Conservation (phyloP, 2,113 vertebrate species). For the Ictidomys tridecemlineatus region DNA sequence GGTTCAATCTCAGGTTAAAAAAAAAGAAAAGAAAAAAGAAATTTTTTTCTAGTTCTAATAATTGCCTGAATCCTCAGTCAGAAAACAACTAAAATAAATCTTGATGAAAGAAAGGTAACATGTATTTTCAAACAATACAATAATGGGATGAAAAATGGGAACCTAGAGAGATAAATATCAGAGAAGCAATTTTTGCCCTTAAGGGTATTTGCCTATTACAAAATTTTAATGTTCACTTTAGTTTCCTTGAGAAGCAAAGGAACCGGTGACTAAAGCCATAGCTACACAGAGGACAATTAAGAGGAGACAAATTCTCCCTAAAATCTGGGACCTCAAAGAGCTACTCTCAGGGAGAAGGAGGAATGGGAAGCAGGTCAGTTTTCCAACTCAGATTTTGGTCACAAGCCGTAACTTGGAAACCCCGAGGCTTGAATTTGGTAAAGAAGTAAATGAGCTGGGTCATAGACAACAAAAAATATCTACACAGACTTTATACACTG, state of each 20-base stretch:
- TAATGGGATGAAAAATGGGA: background rate
- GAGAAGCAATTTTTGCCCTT: background rate
- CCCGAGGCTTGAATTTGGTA: conserved; percentile 29
- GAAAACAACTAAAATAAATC: conserved; percentile 9
- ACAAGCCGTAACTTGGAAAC: background rate
- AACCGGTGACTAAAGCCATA: background rate
- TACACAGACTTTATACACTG: conserved; percentile 6
- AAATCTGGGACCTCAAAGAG: background rate
- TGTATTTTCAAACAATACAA: conserved; percentile 27
- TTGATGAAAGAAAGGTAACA: background rate
- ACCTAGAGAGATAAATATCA: background rate
- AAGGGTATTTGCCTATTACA: background rate
- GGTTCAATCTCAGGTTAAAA: too few species aligned
- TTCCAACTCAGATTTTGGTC: background rate
- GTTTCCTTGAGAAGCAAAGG: conserved; percentile 7
- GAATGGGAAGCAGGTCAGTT: background rate
- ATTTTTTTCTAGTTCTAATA: background rate
- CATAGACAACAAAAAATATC: background rate
- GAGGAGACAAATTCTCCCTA: background rate
- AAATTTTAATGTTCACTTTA: conserved; percentile 38
- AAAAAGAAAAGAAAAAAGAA: too few species aligned
- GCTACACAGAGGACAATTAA: background rate
- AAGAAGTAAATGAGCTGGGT: background rate
- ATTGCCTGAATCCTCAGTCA: background rate
- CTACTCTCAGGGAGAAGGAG: background rate